A percentile compares a stretch with the other conserved stretches of the same genome.
Evolutionary conservation across 1,140 invertebrate species (phyloP).

Genomic region (Pseudomyrmex concolor): DNA sequence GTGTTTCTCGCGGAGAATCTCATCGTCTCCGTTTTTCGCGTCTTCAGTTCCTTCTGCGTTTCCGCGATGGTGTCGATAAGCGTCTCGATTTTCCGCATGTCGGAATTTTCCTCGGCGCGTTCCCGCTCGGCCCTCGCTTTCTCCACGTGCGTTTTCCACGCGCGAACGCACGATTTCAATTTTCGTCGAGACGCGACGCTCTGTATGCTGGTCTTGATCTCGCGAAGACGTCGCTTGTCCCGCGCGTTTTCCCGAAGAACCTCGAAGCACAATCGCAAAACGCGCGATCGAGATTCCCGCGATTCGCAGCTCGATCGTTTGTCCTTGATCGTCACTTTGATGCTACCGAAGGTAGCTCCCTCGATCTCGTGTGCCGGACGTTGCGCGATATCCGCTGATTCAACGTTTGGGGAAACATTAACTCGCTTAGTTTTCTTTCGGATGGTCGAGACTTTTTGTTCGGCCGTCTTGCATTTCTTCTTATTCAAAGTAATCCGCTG

Average conservation of each 20-base stretch:
- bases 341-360: constrained; percentile 53
- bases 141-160: constrained; percentile 68
- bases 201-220: constrained; percentile 72
- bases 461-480: neutral
- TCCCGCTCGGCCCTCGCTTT: constrained; percentile 45
- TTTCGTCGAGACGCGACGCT: constrained; percentile 46
- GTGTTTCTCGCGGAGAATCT: neutral
- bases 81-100: constrained; percentile 79
- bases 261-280: constrained; percentile 71
- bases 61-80: constrained; percentile 78
- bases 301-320: constrained; percentile 69
- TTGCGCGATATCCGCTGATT: neutral
- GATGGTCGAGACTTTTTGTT: neutral
- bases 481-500: neutral
- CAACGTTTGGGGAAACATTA: neutral
- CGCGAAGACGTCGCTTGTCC: constrained; percentile 66
- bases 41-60: constrained; percentile 75
- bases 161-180: constrained; percentile 67
- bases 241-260: constrained; percentile 63
- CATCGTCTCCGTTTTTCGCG: constrained; percentile 42
- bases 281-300: constrained; percentile 56
- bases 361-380: constrained; percentile 6
- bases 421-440: neutral
- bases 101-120: constrained; percentile 60
- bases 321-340: constrained; percentile 82